A percentile compares a stretch with the other conserved stretches of the same genome.
These are phyloP conservation scores for Microcebus tavaratra DNA, from an alignment of 2,113 vertebrate species.

Conservation along the genomic window DNA sequence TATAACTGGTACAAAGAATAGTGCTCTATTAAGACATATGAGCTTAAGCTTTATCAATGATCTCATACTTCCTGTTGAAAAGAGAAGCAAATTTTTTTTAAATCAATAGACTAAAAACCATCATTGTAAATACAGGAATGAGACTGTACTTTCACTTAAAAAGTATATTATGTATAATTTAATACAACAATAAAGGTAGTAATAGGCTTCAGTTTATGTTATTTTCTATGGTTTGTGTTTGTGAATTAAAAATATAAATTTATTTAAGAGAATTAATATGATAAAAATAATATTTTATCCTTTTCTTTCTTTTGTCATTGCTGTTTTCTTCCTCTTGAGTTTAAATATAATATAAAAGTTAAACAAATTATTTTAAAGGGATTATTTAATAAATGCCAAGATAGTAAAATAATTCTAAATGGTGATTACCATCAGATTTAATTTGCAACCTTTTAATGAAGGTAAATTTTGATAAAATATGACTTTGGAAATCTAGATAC, in stretches of 20 bases:
- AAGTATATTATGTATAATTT: background rate
- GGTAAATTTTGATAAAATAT: slow-evolving; percentile 78
- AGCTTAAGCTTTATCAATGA: slow-evolving; percentile 78
- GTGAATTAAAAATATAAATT: slow-evolving; percentile 49
- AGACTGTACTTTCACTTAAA: slow-evolving; percentile 58
- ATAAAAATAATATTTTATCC: slow-evolving; percentile 42
- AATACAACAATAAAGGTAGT: slow-evolving; percentile 36
- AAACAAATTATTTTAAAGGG: slow-evolving; percentile 72
- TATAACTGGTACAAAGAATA: slow-evolving; percentile 74
- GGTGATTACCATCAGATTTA: slow-evolving; percentile 63
- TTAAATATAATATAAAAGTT: slow-evolving; percentile 70
- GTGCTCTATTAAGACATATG: slow-evolving; percentile 72
- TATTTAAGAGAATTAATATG: slow-evolving; percentile 40
- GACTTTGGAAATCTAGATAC: slow-evolving; percentile 74
- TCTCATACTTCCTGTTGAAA: slow-evolving; percentile 84
- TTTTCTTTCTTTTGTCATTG: slow-evolving; percentile 29
- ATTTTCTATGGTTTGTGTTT: slow-evolving; percentile 49
- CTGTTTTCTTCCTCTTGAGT: slow-evolving; percentile 34
- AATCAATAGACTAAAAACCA: slow-evolving; percentile 82
- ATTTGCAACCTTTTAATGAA: slow-evolving; percentile 71
- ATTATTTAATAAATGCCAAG: slow-evolving; percentile 78
- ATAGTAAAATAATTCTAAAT: slow-evolving; percentile 73
- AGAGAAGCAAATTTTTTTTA: slow-evolving; percentile 80
- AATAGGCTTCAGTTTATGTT: slow-evolving; percentile 13
- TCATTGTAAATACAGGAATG: slow-evolving; percentile 55